Percentiles rank a stretch among this genome's conserved stretches.
Evolutionary conservation across 2,888 invertebrate genomes (phyloP).

Genomic region (Ophonus ardosiacus): DNA sequence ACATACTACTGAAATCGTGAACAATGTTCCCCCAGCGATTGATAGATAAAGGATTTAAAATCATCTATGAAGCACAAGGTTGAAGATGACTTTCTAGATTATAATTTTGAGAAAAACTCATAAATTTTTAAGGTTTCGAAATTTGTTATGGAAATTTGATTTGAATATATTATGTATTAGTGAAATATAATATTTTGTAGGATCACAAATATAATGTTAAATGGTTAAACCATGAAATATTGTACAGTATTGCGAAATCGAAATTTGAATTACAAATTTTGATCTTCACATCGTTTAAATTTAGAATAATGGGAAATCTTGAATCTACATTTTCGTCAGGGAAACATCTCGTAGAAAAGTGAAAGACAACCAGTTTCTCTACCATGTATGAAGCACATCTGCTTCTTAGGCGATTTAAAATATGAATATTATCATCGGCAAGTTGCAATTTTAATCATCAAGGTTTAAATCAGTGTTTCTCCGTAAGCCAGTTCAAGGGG

Average conservation of each 20-base stretch:
- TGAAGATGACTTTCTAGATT: constrained; percentile 46
- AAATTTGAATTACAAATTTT: constrained; percentile 2
- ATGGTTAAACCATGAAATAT: not conserved
- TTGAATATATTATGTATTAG: not conserved
- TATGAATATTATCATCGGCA: too few species aligned
- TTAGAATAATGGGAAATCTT: not conserved
- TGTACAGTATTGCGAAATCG: not conserved
- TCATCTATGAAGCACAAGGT: constrained; percentile 37
- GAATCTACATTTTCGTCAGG: not conserved
- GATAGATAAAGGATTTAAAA: constrained; percentile 15
- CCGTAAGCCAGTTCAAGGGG: too few species aligned
- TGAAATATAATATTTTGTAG: constrained; percentile 3
- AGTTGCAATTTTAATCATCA: too few species aligned
- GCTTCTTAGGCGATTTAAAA: too few species aligned
- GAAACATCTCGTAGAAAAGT: too few species aligned
- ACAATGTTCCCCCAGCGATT: not conserved
- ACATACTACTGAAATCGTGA: constrained; percentile 15
- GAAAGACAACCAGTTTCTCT: too few species aligned
- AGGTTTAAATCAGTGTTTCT: too few species aligned
- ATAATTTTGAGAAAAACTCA: constrained; percentile 19
- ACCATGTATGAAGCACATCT: too few species aligned
- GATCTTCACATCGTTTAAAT: not conserved
- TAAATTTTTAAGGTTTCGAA: constrained; percentile 37
- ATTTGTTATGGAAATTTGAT: constrained; percentile 16
- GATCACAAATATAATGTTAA: not conserved